Evolutionary conservation across 2,113 vertebrate species (phyloP), one percentile per base, ranked within the genome.

Genomic region (Alouatta palliata): DNA sequence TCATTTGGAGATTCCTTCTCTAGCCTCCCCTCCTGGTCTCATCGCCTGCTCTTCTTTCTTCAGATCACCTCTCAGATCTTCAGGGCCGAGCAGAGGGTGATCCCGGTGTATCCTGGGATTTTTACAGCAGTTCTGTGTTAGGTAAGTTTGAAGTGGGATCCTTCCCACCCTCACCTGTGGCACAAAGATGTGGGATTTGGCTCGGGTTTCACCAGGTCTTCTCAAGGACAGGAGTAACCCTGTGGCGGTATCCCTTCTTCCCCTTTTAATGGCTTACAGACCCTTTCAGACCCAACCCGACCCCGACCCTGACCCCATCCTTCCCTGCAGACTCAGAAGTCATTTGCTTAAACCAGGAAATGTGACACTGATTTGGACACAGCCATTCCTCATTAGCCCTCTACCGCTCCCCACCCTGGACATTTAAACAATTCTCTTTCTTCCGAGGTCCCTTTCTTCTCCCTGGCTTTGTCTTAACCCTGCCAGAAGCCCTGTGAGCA

Each of bases 1-100:
- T 77, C 81, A 91, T 81, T 47, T 61, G 16, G 8, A n/a, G 68
- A 25, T 52, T 77, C n/a, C 66, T 76, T 49, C 56, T 64, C 20
- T 30, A 32, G 56, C 58, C 56, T 75, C 4, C 0, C 21, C 17
- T 54, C 40, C 21, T 87, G 75, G 7, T 66, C 91, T 97, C 92
- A 90, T 45, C n/a, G 56, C 77, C 76, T 3, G 0, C 14, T 95
- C 58, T 70, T 88, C 66, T 81, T 87, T 87, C 87, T 95, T 37
- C 92, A 99, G 99, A 99, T 98, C 99, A 99, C 97, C 99, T 99
- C 96, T 99, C 97, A 0, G 99, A 99, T 97, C 99, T 99, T 95
- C 99, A 99, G 97, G 99, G 99, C 21, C 99, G 99, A 68, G 97
- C 95, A 27, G 99, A 99, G 0, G 99, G 99, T 20, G 99, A 99